Percentiles rank a stretch among this genome's conserved stretches.
These are phyloP conservation scores for Prorops nasuta DNA, from an alignment of 1,140 invertebrate species.

Conservation along the genomic window DNA sequence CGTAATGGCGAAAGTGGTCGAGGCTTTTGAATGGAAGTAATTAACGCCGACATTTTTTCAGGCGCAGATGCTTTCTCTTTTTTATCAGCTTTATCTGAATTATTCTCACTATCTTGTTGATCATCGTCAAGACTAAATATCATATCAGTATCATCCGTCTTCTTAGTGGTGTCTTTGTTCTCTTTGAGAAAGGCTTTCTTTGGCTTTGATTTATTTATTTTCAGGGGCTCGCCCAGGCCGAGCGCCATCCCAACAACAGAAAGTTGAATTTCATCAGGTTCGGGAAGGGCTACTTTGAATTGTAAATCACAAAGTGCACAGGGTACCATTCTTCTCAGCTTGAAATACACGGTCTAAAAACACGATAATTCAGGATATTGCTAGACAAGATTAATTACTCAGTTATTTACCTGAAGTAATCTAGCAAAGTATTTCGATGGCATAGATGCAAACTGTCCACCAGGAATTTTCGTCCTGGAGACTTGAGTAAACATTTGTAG, in stretches of 20 bases:
- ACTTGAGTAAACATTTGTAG: constrained; percentile 88
- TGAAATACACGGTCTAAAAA: constrained; percentile 79
- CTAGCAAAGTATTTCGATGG: constrained; percentile 67
- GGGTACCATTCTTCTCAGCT: constrained; percentile 78
- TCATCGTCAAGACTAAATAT: constrained; percentile 75
- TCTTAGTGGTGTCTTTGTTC: constrained; percentile 49
- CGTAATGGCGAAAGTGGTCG: constrained; percentile 45
- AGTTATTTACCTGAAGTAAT: constrained; percentile 60
- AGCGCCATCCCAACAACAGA: constrained; percentile 74
- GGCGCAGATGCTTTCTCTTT: neutral
- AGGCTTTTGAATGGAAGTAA: constrained; percentile 25
- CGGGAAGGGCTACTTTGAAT: constrained; percentile 78
- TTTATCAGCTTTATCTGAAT: constrained; percentile 11
- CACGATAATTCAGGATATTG: constrained; percentile 25
- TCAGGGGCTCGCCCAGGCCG: constrained; percentile 64
- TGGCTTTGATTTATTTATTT: constrained; percentile 48
- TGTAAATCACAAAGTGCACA: constrained; percentile 78
- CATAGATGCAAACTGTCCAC: constrained; percentile 50
- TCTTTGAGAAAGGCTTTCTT: constrained; percentile 38
- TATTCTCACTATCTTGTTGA: constrained; percentile 35
- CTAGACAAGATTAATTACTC: neutral
- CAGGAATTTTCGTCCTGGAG: constrained; percentile 70
- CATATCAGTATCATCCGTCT: constrained; percentile 59
- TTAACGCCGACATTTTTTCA: constrained; percentile 21
- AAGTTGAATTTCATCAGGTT: constrained; percentile 88